phyloP scores from a whole-genome alignment of 2,113 vertebrate genomes.

The rabbit (Oryctolagus cuniculus) region DNA sequence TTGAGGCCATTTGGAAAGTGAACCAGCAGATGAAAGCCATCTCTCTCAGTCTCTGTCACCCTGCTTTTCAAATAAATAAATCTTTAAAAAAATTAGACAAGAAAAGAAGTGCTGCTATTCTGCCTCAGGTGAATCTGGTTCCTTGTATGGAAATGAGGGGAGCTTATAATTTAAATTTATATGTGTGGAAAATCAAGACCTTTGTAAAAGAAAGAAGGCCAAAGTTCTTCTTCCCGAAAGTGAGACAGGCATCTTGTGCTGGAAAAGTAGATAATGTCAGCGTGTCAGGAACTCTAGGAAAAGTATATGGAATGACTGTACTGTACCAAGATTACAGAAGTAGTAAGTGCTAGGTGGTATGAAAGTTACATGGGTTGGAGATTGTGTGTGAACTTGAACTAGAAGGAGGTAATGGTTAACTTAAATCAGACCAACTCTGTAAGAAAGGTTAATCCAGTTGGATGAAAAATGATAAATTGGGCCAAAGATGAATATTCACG shows the following conservation, averaged over 20 bases:
- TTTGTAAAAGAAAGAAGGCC: background rate
- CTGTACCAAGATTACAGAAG: background rate
- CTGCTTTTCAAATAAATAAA: too few relatives aligned
- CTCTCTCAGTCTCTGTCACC: too few relatives aligned
- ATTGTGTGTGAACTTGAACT: background rate
- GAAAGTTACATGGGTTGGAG: background rate
- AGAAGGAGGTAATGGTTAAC: background rate
- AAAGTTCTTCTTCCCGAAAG: background rate
- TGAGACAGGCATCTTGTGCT: background rate
- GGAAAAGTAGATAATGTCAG: background rate
- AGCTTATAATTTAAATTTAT: constrained; percentile 26
- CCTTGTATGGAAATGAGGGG: constrained; percentile 9
- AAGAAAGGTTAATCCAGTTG: background rate
- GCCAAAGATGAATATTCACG: background rate
- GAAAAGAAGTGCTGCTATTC: background rate
- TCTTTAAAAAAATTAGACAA: too few relatives aligned
- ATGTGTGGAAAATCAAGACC: background rate
- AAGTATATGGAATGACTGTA: background rate
- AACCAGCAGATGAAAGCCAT: too few relatives aligned
- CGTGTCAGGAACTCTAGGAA: background rate
- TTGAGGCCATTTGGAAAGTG: too few relatives aligned
- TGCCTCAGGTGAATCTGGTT: background rate
- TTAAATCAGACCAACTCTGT: background rate
- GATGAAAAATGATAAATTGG: background rate
- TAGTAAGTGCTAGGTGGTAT: background rate